phyloP scores from a whole-genome alignment of 2,113 vertebrate species.

The Apteryx mantelli region DNA sequence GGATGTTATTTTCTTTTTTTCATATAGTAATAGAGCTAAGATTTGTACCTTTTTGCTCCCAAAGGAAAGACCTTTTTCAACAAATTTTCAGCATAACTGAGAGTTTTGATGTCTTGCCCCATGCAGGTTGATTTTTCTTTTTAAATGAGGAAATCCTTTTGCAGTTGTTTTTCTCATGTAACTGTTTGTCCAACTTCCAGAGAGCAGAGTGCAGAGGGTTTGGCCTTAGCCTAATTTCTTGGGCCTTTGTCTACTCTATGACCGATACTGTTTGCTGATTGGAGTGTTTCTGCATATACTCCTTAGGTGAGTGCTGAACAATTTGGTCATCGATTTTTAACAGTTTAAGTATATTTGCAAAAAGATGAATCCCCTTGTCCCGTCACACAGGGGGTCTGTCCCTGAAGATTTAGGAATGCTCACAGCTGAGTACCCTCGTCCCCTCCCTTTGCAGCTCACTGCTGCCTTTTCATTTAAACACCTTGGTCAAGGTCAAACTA shows the following conservation, averaged over 20 bases:
- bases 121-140: background rate
- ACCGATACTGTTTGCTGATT: background rate
- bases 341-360: background rate
- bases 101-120: background rate
- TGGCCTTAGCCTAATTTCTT: background rate
- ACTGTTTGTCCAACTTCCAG: background rate
- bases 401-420: background rate
- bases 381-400: background rate
- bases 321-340: background rate
- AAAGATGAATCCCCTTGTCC: background rate
- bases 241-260: background rate
- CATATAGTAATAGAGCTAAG: background rate
- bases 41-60: background rate
- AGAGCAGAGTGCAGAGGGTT: background rate
- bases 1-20: background rate
- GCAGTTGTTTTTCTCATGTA: background rate
- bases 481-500: background rate
- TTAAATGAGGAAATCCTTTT: background rate
- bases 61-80: accelerated
- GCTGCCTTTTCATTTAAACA: background rate
- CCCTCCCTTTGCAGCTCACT: background rate
- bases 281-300: background rate
- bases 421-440: background rate
- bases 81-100: background rate
- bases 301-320: background rate